Base-by-base conservation (phyloP, 2,113 vertebrate species). In the Calidris pugnax region DNA sequence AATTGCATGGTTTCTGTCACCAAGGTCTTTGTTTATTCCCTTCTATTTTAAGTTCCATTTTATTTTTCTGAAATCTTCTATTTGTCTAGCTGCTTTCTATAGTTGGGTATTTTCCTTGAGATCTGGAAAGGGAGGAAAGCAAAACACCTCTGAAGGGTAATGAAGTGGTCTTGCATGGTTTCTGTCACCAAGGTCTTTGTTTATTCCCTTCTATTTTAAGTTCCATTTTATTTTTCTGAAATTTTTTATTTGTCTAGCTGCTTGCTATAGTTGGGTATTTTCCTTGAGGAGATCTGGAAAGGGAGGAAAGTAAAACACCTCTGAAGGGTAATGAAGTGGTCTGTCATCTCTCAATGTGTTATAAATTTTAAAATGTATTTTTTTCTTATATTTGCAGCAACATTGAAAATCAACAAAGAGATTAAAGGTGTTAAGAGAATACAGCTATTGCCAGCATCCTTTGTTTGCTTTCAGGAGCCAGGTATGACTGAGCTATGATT, bases 391-490 rank as follows among this genome's bases (percentile, higher is more conserved):
- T 92, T 97, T 97, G 66, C 95, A 99, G 99, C 98, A 67, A 98
- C 98, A 14, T 95, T 99, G 92, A 99, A 99, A 97, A 98, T 98
- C 88, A 97, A 97, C 4, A 94, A 81, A 82, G 97, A 97, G 13
- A 97, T 98, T 64, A 98, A 95, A 96, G 97, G 98, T 26, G 97
- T 98, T 53, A 98, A 98, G 73, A 99, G 98, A 86, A 96, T 99
- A 91, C 98, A 98, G 91, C 95, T 99, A 74, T 96, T 98, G 21
- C 98, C 99, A 17, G 91, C 96, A 28, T 98, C 97, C 59, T 99
- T 99, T 28, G 94, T 99, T 92, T 96, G 93, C 87, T 97, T 95
- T 95, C 94, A 97, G 57, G 98, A 98, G 80, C 89, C 97, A 98
- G 99, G 99, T 99, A 91, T 94, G 86, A 76, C 33, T 71, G 64